These are phyloP conservation scores for Galemys pyrenaicus DNA, from an alignment of 2,113 vertebrate species.

Conservation along the genomic window DNA sequence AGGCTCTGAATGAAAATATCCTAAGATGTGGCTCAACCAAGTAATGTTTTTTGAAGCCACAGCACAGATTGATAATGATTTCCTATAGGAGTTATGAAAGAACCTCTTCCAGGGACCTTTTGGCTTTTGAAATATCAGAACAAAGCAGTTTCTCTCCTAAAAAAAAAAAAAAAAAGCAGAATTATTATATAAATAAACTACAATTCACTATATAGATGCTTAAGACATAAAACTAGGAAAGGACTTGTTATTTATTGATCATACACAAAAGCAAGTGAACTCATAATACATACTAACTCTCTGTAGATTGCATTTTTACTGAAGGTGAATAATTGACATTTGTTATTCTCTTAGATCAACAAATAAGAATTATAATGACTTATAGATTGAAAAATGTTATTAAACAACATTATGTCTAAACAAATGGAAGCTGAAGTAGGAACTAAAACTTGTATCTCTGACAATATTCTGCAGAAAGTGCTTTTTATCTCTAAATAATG, in stretches of 20 bases:
- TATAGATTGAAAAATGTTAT: slow-evolving; percentile 11
- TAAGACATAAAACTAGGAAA: background rate
- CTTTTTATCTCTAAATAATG: slow-evolving; percentile 31
- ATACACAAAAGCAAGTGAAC: background rate
- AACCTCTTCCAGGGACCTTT: background rate
- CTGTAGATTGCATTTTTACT: background rate
- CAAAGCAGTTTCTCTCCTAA: slow-evolving; percentile 24
- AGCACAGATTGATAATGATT: background rate
- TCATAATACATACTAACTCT: background rate
- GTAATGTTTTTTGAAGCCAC: slow-evolving; percentile 15
- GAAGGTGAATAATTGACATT: background rate
- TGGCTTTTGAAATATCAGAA: background rate
- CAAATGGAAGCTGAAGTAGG: background rate
- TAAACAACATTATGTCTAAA: background rate
- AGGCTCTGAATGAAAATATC: slow-evolving; percentile 36
- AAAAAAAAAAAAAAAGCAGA: background rate
- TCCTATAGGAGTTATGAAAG: background rate
- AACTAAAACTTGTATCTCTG: slow-evolving; percentile 23
- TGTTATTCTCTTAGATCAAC: background rate
- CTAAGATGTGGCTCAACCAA: background rate
- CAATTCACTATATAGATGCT: background rate
- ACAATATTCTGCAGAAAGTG: background rate
- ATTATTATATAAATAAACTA: background rate
- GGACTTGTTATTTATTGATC: background rate
- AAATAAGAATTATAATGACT: slow-evolving; percentile 24